Conservation (phyloP, 2,888 invertebrate genomes). For the Danaus chrysippus region DNA sequence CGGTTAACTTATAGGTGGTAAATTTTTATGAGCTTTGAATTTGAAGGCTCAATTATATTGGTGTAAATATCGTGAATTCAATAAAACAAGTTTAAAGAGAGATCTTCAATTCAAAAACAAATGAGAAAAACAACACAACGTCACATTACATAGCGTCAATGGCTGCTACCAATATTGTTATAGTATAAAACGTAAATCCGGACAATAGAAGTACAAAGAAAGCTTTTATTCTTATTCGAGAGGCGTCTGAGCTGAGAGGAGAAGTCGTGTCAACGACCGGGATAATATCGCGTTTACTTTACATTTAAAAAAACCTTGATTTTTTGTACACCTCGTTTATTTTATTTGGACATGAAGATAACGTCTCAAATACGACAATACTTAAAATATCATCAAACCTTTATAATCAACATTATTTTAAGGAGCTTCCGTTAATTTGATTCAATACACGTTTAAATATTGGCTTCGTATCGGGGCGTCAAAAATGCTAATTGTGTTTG, state of each 20-base stretch:
- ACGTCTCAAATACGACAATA: background rate
- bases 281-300: too few relatives aligned
- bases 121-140: too few relatives aligned
- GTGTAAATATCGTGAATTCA: background rate
- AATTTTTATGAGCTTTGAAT: conserved; percentile 10
- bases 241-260: too few relatives aligned
- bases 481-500: conserved; percentile 50
- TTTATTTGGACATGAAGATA: background rate
- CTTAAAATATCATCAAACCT: conserved; percentile 1
- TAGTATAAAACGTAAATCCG: too few relatives aligned
- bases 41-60: conserved; percentile 12
- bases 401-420: background rate
- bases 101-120: too few relatives aligned
- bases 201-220: too few relatives aligned
- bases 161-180: too few relatives aligned
- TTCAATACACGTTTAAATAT: conserved; percentile 37
- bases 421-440: conserved; percentile 5
- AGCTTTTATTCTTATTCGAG: too few relatives aligned
- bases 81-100: too few relatives aligned
- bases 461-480: conserved; percentile 45
- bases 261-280: too few relatives aligned
- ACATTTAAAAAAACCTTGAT: too few relatives aligned
- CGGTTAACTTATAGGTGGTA: conserved; percentile 21
- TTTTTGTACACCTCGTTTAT: background rate
- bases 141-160: too few relatives aligned